Evolutionary conservation across 2,888 invertebrate genomes (phyloP).

Genomic region (Chymomyza amoena): DNA sequence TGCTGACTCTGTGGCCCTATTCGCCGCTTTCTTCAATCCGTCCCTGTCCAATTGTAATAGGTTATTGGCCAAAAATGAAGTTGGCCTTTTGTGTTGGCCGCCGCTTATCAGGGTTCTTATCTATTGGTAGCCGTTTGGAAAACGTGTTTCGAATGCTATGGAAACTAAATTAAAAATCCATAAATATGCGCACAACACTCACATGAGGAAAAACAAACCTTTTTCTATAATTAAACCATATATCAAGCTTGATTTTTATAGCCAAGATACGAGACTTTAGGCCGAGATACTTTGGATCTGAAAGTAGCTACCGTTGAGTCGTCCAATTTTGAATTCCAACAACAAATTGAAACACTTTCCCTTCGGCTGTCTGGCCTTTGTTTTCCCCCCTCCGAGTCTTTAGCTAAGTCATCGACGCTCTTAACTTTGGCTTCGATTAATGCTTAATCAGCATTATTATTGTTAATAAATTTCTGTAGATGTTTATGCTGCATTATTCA

Average conservation of each 20-base stretch:
- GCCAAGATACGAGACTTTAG: neutral
- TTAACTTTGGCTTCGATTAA: conserved; percentile 59
- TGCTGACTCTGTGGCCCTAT: too few relatives aligned
- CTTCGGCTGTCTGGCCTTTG: conserved; percentile 43
- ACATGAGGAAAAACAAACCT: conserved; percentile 35
- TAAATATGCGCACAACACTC: conserved; percentile 16
- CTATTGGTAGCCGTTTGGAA: conserved; percentile 7
- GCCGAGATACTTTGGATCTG: conserved; percentile 9
- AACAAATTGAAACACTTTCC: conserved; percentile 54
- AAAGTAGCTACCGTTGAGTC: conserved; percentile 10
- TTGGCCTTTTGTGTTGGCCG: conserved; percentile 42
- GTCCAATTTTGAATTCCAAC: conserved; percentile 11
- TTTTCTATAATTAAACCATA: conserved; percentile 57
- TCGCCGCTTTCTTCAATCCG: neutral
- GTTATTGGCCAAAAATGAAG: conserved; percentile 28
- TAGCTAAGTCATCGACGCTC: conserved; percentile 7
- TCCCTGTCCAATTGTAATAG: neutral
- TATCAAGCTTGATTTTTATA: conserved; percentile 3
- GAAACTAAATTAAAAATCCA: conserved; percentile 57
- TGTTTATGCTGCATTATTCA: neutral
- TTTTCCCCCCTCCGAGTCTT: conserved; percentile 25
- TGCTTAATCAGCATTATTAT: conserved; percentile 72
- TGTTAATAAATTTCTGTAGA: conserved; percentile 67
- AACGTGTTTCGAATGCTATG: conserved; percentile 19
- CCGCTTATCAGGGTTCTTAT: conserved; percentile 46